phyloP scores from a whole-genome alignment of 2,888 invertebrate species.

The Desoria tigrina region DNA sequence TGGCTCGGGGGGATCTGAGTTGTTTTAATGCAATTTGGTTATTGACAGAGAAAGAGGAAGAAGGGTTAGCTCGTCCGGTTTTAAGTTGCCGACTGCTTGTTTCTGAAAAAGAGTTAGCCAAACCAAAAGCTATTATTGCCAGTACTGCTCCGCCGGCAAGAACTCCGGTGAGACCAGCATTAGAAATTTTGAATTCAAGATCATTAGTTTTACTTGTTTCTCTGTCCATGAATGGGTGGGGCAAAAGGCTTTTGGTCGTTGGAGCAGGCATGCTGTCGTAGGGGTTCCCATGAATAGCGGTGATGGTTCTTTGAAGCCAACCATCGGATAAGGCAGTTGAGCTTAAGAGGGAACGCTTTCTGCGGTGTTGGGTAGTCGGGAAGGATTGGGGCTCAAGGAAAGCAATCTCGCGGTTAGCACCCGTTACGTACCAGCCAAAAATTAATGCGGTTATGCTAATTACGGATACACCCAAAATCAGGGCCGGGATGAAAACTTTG shows the following conservation, averaged over 20 bases:
- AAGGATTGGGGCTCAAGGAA: slow-evolving; percentile 46
- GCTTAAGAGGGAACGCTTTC: slow-evolving; percentile 39
- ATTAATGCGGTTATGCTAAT: slow-evolving; percentile 78
- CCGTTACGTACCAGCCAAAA: slow-evolving; percentile 63
- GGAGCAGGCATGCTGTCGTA: slow-evolving; percentile 46
- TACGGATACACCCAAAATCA: slow-evolving; percentile 80
- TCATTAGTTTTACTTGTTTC: slow-evolving; percentile 48
- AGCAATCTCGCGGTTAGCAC: slow-evolving; percentile 46
- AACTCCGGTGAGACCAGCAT: slow-evolving; percentile 45
- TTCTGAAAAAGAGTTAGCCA: slow-evolving; percentile 52
- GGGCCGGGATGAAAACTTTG: slow-evolving; percentile 69
- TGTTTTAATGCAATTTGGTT: slow-evolving; percentile 32
- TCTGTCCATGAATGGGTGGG: slow-evolving; percentile 45
- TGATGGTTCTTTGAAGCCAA: slow-evolving; percentile 50
- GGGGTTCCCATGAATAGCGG: slow-evolving; percentile 51
- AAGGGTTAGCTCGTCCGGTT: slow-evolving; percentile 39
- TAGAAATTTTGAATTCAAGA: slow-evolving; percentile 48
- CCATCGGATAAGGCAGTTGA: slow-evolving; percentile 45
- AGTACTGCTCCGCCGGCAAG: slow-evolving; percentile 49
- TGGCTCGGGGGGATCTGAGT: slow-evolving; percentile 31
- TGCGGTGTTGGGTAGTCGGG: slow-evolving; percentile 19
- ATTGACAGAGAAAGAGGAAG: slow-evolving; percentile 29
- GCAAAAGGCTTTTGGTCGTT: slow-evolving; percentile 41
- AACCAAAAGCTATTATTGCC: slow-evolving; percentile 50
- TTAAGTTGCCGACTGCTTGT: slow-evolving; percentile 38